Conservation (phyloP, 1,140 invertebrate species). For the Zaprionus vittiger region DNA sequence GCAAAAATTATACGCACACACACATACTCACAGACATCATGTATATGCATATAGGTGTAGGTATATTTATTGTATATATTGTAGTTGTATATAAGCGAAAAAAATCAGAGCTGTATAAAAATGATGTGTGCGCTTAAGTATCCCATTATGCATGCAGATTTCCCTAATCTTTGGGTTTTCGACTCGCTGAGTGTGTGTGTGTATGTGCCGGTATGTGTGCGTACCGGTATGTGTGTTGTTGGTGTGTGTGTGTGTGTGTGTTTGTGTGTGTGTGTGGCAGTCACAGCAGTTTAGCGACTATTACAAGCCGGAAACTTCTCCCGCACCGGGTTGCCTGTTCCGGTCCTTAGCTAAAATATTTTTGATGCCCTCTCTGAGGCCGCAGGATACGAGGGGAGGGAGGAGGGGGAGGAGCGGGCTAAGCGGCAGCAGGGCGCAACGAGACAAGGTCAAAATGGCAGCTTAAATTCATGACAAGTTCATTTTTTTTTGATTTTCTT, state of each 20-base stretch:
- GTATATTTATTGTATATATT: not conserved
- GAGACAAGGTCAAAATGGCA: conserved; percentile 27
- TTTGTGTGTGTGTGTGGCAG: conserved; percentile 5
- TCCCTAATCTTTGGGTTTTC: conserved; percentile 48
- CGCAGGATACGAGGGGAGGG: not conserved
- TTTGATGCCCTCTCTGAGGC: conserved; percentile 6
- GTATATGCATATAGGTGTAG: not conserved
- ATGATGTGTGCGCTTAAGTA: conserved; percentile 55
- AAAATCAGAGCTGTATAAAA: conserved; percentile 5
- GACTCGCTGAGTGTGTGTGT: conserved; percentile 6
- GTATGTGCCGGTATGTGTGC: not conserved
- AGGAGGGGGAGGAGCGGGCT: not conserved
- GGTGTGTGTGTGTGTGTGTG: not conserved
- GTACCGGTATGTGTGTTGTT: not conserved
- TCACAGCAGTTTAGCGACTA: conserved; percentile 50
- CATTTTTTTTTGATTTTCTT: conserved; percentile 29
- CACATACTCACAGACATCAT: not conserved
- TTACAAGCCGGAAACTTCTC: conserved; percentile 43
- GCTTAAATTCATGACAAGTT: conserved; percentile 43
- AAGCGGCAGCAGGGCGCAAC: not conserved
- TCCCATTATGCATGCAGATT: conserved; percentile 68
- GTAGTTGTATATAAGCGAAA: not conserved
- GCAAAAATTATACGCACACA: conserved; percentile 15
- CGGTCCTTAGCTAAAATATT: conserved; percentile 35
- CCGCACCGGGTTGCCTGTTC: conserved; percentile 19